Conservation (phyloP, 2,113 vertebrate genomes). For the Carassius gibelio region DNA sequence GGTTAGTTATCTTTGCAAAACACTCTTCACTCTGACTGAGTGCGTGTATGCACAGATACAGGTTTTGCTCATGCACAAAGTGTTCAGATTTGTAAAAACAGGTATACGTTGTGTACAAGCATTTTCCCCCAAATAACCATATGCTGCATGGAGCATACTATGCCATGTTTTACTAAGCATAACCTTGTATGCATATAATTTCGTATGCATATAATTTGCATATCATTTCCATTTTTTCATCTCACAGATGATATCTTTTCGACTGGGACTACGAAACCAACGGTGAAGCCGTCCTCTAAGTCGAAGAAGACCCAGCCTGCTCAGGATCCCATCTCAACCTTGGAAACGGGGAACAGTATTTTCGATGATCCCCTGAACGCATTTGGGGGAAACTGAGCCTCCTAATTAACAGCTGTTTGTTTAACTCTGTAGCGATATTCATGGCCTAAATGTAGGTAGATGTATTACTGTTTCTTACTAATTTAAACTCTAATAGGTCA, state of each 20-base stretch:
- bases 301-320: slow-evolving; percentile 71
- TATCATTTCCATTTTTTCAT: slow-evolving; percentile 12
- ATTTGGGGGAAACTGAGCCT: slow-evolving; percentile 83
- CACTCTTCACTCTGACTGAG: not conserved
- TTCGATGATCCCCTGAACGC: slow-evolving; percentile 96
- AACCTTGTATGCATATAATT: not conserved
- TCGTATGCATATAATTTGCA: too few relatives aligned
- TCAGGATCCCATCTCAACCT: slow-evolving; percentile 73
- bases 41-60: not conserved
- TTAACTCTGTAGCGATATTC: slow-evolving; percentile 61
- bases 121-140: too few relatives aligned
- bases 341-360: slow-evolving; percentile 76
- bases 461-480: slow-evolving; percentile 62
- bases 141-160: too few relatives aligned
- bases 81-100: not conserved
- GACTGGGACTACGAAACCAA: slow-evolving; percentile 78
- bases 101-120: too few relatives aligned
- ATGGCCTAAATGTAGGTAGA: slow-evolving; percentile 42
- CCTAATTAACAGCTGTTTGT: slow-evolving; percentile 55
- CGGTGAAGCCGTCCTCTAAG: slow-evolving; percentile 75
- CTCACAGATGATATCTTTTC: slow-evolving; percentile 93
- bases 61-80: too few relatives aligned
- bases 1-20: slow-evolving; percentile 77
- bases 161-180: not conserved
- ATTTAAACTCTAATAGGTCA: slow-evolving; percentile 69